Percentiles rank a stretch among this genome's conserved stretches.
Conservation (phyloP, 2,888 invertebrate species). For the Myopa testacea region DNA sequence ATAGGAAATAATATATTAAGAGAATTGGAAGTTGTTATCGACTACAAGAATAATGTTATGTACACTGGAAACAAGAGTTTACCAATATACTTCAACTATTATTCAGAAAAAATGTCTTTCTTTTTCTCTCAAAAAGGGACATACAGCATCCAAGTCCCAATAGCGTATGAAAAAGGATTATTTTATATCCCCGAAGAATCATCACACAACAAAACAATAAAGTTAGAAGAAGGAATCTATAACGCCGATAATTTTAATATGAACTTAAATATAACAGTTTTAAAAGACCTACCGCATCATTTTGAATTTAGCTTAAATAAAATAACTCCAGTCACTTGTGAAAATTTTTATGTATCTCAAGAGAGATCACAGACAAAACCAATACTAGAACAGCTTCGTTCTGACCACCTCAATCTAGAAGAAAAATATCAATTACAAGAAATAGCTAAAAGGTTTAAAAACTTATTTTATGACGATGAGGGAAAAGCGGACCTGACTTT, state of each 20-base stretch:
- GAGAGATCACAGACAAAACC: too few species aligned
- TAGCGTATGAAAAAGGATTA: too few species aligned
- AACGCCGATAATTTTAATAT: conserved; percentile 7
- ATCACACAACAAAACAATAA: background rate
- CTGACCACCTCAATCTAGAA: conserved; percentile 26
- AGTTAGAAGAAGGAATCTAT: conserved; percentile 22
- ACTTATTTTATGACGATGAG: background rate
- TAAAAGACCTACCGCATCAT: background rate
- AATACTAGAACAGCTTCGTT: too few species aligned
- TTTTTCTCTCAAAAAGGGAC: too few species aligned
- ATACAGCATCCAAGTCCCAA: too few species aligned
- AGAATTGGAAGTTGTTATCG: conserved; percentile 28
- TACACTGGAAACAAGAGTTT: conserved; percentile 19
- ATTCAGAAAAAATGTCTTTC: too few species aligned
- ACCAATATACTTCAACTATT: background rate
- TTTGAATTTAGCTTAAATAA: background rate
- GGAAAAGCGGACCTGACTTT: conserved; percentile 21
- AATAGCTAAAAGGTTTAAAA: conserved; percentile 19
- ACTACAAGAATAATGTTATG: conserved; percentile 34
- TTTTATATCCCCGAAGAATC: too few species aligned
- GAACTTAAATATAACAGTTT: too few species aligned
- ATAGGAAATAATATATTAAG: conserved; percentile 41
- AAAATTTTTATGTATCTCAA: too few species aligned
- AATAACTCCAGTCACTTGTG: too few species aligned
- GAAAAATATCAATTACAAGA: conserved; percentile 18